A percentile compares a stretch with the other conserved stretches of the same genome.
Evolutionary conservation across 2,113 vertebrate genomes (phyloP).

Genomic region (Meriones unguiculatus): DNA sequence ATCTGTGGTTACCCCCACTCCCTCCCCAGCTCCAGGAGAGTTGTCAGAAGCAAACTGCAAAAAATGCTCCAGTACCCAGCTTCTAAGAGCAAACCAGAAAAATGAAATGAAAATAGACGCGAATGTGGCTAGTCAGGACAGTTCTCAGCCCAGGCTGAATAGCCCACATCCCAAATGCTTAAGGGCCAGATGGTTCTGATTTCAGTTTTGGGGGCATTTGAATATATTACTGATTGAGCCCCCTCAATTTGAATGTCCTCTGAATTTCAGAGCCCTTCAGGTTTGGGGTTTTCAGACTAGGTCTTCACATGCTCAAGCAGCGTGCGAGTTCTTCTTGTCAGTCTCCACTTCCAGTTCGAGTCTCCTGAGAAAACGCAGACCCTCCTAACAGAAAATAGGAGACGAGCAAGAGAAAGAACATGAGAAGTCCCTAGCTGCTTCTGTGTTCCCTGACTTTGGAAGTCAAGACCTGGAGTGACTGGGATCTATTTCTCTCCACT

Average conservation of each 20-base stretch:
- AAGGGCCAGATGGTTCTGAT: neutral
- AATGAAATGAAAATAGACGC: neutral
- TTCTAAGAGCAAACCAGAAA: conserved; percentile 30
- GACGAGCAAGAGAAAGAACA: neutral
- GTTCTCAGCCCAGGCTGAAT: neutral
- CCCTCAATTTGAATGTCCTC: too few species aligned
- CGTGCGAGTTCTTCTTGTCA: neutral
- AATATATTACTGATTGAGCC: neutral
- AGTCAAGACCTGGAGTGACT: neutral
- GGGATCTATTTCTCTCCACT: rapidly evolving
- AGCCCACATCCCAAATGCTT: neutral
- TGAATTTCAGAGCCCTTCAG: neutral
- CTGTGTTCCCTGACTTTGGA: neutral
- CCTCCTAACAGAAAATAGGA: neutral
- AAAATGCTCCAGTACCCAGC: conserved; percentile 9
- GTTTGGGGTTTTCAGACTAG: neutral
- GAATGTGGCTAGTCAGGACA: neutral
- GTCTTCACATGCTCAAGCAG: too few species aligned
- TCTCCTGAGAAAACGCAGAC: neutral
- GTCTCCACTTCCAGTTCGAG: neutral
- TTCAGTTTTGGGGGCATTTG: neutral
- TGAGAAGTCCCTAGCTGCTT: neutral
- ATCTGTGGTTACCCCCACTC: neutral
- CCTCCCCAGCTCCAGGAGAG: neutral
- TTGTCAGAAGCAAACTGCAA: conserved; percentile 38